Evolutionary conservation across 1,140 invertebrate genomes (phyloP), one percentile per base, ranked within the genome.

Genomic region (Camponotus vicinus): DNA sequence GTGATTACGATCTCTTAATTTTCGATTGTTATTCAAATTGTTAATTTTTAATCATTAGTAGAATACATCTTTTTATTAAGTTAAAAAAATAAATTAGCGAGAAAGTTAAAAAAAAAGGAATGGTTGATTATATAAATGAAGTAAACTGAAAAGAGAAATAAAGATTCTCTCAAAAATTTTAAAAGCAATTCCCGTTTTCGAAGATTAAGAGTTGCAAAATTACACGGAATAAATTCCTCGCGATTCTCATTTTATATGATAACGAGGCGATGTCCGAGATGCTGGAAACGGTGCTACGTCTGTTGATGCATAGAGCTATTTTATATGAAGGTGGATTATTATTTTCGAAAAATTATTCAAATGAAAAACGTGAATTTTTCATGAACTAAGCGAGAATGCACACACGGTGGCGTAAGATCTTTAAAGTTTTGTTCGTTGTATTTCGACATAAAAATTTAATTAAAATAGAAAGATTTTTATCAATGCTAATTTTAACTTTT

Each of bases 251-350:
- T 82, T 73, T 21, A 13, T 4, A 18, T 18, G 13, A 13, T 15
- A 32, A 71, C 27, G 21, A 67, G 77, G 63, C 63, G 55, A 82
- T 42, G 67, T 73, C 37, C 78, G 21, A 82, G 78, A 71, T 82
- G 78, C 66, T 61, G 79, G 40, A 73, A 82, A 82, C 67, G 67
- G 67, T 71, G 79, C 79, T 82, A 82, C 37, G 18, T 73, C 71
- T 18, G 18, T 82, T 52, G 40, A 71, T 45, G 21, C n/a, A 57
- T 40, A 42, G 15, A 45, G 37, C 67, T 73, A 13, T 82, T 82
- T 82, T 73, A 55, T 61, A 66, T 21, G 3, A 80, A 37, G 0
- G 5, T 42, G 37, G 7, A 71, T 34, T 3, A 69, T 80, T 4
- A 21, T 59, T 57, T 57, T 40, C 13, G 13, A 37, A 57, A 59